Evolutionary conservation across 2,888 invertebrate genomes (phyloP).

Genomic region (Cosmia pyralina): DNA sequence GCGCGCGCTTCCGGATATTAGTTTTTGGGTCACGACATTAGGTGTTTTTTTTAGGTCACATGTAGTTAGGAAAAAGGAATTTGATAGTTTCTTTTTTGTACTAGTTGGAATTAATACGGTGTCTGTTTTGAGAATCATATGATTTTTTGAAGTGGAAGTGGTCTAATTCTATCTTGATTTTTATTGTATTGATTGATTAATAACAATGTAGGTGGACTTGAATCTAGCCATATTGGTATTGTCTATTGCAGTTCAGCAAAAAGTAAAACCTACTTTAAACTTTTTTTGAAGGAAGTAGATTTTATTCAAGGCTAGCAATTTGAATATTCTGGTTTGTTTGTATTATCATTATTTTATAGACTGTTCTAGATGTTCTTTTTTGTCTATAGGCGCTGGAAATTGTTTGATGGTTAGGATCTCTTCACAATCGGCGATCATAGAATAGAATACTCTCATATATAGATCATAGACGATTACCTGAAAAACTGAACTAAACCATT

Average conservation of each 20-base stretch:
- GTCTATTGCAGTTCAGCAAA: conserved; percentile 28
- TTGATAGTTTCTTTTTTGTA: neutral
- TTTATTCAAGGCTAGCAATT: conserved; percentile 32
- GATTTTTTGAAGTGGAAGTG: neutral
- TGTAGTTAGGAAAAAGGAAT: neutral
- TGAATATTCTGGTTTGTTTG: conserved; percentile 7
- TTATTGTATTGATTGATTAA: neutral
- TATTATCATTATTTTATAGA: conserved; percentile 9
- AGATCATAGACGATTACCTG: too few relatives aligned
- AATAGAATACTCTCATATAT: too few relatives aligned
- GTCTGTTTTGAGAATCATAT: neutral
- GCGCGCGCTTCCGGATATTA: conserved; percentile 40
- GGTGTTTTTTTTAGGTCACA: conserved; percentile 13
- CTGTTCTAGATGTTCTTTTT: too few relatives aligned
- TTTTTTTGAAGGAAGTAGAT: conserved; percentile 34
- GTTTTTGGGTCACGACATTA: conserved; percentile 35
- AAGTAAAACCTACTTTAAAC: conserved; percentile 6
- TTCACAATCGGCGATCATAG: too few relatives aligned
- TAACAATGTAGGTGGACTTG: conserved; percentile 8
- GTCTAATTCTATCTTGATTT: neutral
- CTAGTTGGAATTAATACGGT: neutral
- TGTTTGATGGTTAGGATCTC: too few relatives aligned
- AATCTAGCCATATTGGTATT: conserved; percentile 21
- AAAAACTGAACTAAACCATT: too few relatives aligned
- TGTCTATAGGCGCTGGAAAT: too few relatives aligned